Base-by-base conservation (phyloP, 2,888 invertebrate genomes). In the Sinohyriopsis cumingii region DNA sequence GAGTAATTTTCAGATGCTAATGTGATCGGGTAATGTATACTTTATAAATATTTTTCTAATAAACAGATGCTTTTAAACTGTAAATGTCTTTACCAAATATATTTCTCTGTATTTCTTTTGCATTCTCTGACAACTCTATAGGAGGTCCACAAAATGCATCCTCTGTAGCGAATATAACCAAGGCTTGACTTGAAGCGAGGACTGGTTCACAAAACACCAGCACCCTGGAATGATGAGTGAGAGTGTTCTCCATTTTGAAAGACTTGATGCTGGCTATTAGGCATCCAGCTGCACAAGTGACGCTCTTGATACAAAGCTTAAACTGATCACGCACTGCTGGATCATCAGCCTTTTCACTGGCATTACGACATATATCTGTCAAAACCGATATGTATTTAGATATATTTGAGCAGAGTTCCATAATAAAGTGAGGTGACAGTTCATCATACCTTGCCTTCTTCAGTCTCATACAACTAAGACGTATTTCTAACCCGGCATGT, bases 191-290 rank as follows among this genome's bases (percentile, higher is more conserved):
- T 5, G 87, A 77, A 15, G 89, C 82, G 9, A 85, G 77, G 15
- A 89, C 85, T 19, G 88, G 86, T 54, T 89, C 88, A 74, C 87
- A 86, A 69, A 89, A 89, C 5, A 82, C 83, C 53, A 87, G 78
- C 60, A 85, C 85, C 63, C 88, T 73, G 55, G 81, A 72, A 55
- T 85, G 82, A 62, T 85, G 82, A 25, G 73, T 69, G 4, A 81
- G 68, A 53, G 82, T 82, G 12, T 86, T 83, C 25, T 80, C 75
- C 25, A 79, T 78, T 74, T 86, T 87, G 77, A 86, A 87, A 22
- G 82, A 80, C 67, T 85, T 86, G 28, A 88, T 85, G 75, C 87
- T 85, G 45, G 87, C 80, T 45, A 88, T 82, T 28, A 88, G 77
- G 71, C 87, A 86, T 53, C 86, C 85, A 5, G 86, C 86, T 25